Conservation (phyloP, 2,888 invertebrate genomes). For the Troilus luridus region DNA sequence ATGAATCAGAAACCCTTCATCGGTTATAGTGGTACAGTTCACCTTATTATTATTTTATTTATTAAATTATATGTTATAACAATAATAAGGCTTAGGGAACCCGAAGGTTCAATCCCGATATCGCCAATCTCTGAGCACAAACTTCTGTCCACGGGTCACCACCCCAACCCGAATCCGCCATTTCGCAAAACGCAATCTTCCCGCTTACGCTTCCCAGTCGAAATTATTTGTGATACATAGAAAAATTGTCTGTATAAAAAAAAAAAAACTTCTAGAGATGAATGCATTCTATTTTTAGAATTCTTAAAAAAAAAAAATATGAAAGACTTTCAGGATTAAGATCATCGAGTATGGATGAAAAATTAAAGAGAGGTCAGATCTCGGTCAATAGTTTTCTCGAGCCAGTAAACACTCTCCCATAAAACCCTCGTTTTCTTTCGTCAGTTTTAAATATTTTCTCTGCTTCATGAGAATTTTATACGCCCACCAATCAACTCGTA, state of each 20-base stretch:
- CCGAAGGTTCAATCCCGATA: no score
- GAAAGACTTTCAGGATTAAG: neutral
- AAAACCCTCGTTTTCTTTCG: neutral
- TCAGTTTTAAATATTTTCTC: neutral
- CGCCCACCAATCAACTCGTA: neutral
- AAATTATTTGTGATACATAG: no score
- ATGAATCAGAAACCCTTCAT: no score
- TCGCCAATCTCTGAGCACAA: no score
- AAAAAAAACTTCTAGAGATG: neutral
- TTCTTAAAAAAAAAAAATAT: neutral
- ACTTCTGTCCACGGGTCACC: no score
- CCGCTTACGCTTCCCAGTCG: no score
- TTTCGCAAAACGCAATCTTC: no score
- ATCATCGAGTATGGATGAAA: conserved; percentile 17
- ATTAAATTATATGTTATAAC: no score
- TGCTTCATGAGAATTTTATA: conserved; percentile 11
- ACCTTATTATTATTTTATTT: no score
- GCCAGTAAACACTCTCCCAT: neutral
- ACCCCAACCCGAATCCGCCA: no score
- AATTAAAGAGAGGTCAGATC: neutral
- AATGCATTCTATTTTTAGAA: neutral
- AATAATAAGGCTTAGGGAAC: no score
- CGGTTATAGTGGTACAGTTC: no score
- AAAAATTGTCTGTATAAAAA: neutral
- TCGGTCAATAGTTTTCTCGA: neutral